Base-by-base conservation (phyloP, 1,140 invertebrate genomes). In the Bombus pyrosoma region DNA sequence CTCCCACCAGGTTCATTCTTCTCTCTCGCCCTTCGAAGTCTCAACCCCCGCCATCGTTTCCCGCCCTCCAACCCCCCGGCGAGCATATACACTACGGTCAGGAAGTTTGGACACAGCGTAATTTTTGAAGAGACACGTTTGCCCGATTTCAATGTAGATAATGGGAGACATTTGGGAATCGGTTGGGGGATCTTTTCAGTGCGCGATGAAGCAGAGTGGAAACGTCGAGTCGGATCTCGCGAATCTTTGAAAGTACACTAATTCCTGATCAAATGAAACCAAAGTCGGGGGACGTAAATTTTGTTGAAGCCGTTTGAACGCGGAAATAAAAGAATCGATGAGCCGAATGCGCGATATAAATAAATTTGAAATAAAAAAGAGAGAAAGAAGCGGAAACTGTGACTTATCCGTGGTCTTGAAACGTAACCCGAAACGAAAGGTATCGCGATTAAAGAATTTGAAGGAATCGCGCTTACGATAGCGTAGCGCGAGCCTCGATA, bases 61-160 rank as follows among this genome's bases (percentile, higher is more conserved):
- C 85, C 86, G 82, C 73, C 81, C 74, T 68, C 39, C 72, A 76
- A 88, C 86, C 81, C 91, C 89, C 39, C 3, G 75, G 25, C 25
- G 10, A 72, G 13, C 8, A 18, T 80, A 80, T 39, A 78, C 57
- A 59, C 39, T 28, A 72, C 10, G 53, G n/a, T 37, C 39, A 34
- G 32, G 39, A 84, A 80, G 68, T 80, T 84, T 47, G 28, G 32
- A 10, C 22, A 4, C 0, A 3, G 37, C 32, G 32, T 66, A 47
- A 80, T 80, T 80, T 80, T 80, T 71, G 10, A 80, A 37, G 15
- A 25, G n/a, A 6, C 3, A 3, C 9, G 15, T 41, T 64, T 32
- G 25, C 3, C 10, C 1, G 5, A 13, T 71, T 15, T 8, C 39
- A 13, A 28, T 13, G 39, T 57, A 41, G 34, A 68, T 68, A 28